Base-by-base conservation (phyloP, 1,140 invertebrate species). In the Drosophila albomicans region DNA sequence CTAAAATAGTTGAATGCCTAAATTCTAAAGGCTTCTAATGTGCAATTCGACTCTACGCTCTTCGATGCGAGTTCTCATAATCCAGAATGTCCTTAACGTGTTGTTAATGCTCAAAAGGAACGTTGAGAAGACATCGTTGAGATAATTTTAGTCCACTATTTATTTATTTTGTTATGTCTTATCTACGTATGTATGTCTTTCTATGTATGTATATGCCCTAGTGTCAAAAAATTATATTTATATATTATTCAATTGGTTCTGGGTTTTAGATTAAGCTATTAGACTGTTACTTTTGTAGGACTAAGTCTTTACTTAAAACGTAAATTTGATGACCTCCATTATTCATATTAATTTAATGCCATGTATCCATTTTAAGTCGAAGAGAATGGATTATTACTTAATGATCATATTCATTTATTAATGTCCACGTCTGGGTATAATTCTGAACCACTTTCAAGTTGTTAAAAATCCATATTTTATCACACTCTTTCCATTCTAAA, bases 251-350 rank as follows among this genome's bases (percentile, higher is more conserved):
- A 56, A 10, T 49, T 57, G 78, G 75, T 62, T 66, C 38, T 10
- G 68, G 82, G 71, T 49, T 73, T 48, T 59, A 77, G 51, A 52
- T 49, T 56, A 62, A 75, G 30, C n/a, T 57, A 13, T 20, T 56
- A 45, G 16, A 41, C 49, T 63, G 49, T 62, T 70, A 64, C 54
- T 10, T 2, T 38, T 15, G 11, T 63, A 68, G 7, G 41, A 46
- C 52, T 67, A 73, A 49, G 64, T 73, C 62, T 85, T 54, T 25
- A 30, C 15, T 38, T 25, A 70, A 78, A 46, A 66, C n/a, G 10
- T 78, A 81, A 41, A 13, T 38, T 45, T 43, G 76, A 82, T 79
- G 71, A 70, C 10, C n/a, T 70, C n/a, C 11, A 13, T 15, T n/a
- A 41, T 11, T 43, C 13, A 16, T 4, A 5, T 43, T 15, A 13